Percentiles rank a stretch among this genome's conserved stretches.
These are phyloP conservation scores for Poeciliopsis presidionis DNA, from an alignment of 2,797 vertebrate genomes.

Conservation along the genomic window DNA sequence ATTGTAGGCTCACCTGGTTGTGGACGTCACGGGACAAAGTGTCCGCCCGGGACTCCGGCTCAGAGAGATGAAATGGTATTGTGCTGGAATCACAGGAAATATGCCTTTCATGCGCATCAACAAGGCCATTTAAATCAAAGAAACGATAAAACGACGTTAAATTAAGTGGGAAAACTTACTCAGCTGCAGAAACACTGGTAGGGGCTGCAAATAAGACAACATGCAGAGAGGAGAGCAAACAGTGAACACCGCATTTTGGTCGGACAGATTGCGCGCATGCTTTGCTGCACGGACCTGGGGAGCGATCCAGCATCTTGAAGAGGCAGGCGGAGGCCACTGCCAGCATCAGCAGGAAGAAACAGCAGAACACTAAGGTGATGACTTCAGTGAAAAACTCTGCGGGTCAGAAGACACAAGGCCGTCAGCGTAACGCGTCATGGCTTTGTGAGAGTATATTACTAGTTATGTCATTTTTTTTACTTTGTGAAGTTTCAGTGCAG, in stretches of 20 bases:
- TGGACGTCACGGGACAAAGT: slow-evolving; percentile 1
- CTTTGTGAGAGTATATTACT: neutral
- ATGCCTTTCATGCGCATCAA: neutral
- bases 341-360: slow-evolving; percentile 66
- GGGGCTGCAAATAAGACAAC: slow-evolving; percentile 31
- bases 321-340: slow-evolving; percentile 44
- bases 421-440: neutral
- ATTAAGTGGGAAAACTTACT: slow-evolving; percentile 47
- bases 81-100: slow-evolving; percentile 25
- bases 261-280: neutral
- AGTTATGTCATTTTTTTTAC: slow-evolving; percentile 34
- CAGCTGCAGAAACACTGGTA: neutral
- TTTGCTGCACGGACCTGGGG: slow-evolving; percentile 49
- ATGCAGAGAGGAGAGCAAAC: neutral
- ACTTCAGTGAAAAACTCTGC: slow-evolving; percentile 57
- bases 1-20: slow-evolving; percentile 44
- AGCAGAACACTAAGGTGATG: slow-evolving; percentile 70
- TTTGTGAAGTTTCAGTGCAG: slow-evolving; percentile 37
- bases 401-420: slow-evolving; percentile 1
- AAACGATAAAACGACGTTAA: neutral
- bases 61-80: slow-evolving; percentile 24
- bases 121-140: neutral
- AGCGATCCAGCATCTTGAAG: slow-evolving; percentile 36
- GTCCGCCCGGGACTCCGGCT: neutral
- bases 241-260: neutral